phyloP scores from a whole-genome alignment of 1,140 invertebrate species.

The Diachasmimorpha longicaudata region DNA sequence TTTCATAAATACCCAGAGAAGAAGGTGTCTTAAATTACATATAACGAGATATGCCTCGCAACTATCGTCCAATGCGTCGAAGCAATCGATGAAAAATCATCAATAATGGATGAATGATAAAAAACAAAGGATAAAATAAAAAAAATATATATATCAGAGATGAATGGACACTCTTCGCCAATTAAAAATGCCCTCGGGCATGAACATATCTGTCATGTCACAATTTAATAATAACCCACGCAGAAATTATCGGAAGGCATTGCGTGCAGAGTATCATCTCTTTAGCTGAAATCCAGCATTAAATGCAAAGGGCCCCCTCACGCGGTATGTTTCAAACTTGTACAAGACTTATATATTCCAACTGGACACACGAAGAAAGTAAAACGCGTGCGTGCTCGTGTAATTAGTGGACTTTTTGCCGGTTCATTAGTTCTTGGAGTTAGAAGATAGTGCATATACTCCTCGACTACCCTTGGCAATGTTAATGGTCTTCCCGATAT shows the following conservation, averaged over 20 bases:
- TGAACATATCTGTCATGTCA: constrained; percentile 9
- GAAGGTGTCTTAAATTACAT: no score
- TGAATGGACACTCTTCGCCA: not conserved
- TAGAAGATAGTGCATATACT: constrained; percentile 17
- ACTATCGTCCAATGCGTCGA: no score
- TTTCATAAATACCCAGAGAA: no score
- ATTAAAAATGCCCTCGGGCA: not conserved
- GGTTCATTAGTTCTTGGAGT: constrained; percentile 11
- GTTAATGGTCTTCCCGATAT: constrained; percentile 25
- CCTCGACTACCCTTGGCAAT: constrained; percentile 10
- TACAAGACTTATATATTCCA: not conserved
- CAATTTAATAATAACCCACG: constrained; percentile 10
- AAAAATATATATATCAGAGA: not conserved
- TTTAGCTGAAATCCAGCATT: not conserved
- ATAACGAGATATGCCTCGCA: no score
- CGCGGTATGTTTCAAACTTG: not conserved
- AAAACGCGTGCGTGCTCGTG: constrained; percentile 17
- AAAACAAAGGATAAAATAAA: not conserved
- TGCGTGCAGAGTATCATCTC: not conserved
- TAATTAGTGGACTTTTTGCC: constrained; percentile 23
- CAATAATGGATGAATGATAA: not conserved
- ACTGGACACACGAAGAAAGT: constrained; percentile 1
- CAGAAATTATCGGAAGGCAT: not conserved
- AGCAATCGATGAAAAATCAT: not conserved
- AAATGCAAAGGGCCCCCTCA: not conserved